phyloP scores from a whole-genome alignment of 2,113 vertebrate species.

The Thunnus maccoyii region DNA sequence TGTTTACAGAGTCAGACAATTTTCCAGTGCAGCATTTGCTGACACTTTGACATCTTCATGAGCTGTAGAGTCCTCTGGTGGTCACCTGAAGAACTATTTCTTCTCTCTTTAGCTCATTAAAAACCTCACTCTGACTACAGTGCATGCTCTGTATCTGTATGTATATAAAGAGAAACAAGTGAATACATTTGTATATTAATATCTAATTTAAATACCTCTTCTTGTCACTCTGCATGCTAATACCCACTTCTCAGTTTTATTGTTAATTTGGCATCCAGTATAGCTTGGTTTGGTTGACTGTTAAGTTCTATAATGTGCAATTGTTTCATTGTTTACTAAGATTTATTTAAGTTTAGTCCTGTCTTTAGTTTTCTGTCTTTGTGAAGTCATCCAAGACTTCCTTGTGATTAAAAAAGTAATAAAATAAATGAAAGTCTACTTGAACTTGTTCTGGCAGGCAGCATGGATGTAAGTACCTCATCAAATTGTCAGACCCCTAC shows the following conservation, averaged over 20 bases:
- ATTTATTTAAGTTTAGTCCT: background rate
- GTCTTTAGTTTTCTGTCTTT: background rate
- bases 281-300: background rate
- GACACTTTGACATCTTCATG: constrained; percentile 1
- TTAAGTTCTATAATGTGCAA: background rate
- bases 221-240: no score
- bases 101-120: background rate
- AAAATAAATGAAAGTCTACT: constrained; percentile 8
- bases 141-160: background rate
- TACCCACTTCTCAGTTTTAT: no score
- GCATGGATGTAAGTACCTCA: constrained; percentile 80
- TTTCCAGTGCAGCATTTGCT: background rate
- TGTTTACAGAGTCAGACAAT: background rate
- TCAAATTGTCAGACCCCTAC: constrained; percentile 59
- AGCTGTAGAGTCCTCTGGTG: constrained; percentile 63
- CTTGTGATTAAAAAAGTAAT: background rate
- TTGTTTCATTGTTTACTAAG: background rate
- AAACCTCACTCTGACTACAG: background rate
- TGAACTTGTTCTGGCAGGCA: constrained; percentile 47
- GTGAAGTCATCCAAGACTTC: background rate
- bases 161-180: background rate
- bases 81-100: constrained; percentile 42
- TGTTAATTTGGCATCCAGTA: no score
- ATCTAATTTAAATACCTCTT: no score
- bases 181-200: no score